Evolutionary conservation across 2,113 vertebrate genomes (phyloP).

Genomic region (Tachuris rubrigastra): DNA sequence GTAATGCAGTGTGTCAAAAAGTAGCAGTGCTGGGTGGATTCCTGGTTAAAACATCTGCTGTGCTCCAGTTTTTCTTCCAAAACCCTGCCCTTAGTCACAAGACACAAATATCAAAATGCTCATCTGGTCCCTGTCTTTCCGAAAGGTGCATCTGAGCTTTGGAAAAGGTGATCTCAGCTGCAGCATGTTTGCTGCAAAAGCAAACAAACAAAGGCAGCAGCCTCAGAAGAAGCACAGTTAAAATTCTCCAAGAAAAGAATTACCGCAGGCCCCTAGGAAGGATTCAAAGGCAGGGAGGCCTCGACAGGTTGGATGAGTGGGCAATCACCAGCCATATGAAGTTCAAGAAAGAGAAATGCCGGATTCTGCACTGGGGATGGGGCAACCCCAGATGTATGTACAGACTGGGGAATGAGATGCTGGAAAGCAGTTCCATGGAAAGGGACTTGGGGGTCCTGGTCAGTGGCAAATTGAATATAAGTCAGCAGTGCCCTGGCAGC

Average conservation of each 20-base stretch:
- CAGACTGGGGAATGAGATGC: background rate
- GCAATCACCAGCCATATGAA: background rate
- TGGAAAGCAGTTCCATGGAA: background rate
- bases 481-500: background rate
- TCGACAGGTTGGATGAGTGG: background rate
- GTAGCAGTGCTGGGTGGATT: background rate
- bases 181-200: background rate
- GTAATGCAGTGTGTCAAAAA: background rate
- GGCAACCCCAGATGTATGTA: background rate
- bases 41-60: background rate
- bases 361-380: background rate
- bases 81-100: background rate
- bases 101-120: background rate
- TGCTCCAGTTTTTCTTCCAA: background rate
- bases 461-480: background rate
- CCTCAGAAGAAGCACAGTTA: background rate
- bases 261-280: background rate
- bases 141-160: background rate
- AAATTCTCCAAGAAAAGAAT: background rate
- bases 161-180: slow-evolving; percentile 3
- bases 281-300: background rate
- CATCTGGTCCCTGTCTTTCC: background rate
- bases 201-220: background rate
- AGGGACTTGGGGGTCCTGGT: background rate
- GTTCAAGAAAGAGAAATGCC: background rate